A percentile compares a stretch with the other conserved stretches of the same genome.
Conservation (phyloP, 2,888 invertebrate genomes). For the Xanthorhoe spadicearia region DNA sequence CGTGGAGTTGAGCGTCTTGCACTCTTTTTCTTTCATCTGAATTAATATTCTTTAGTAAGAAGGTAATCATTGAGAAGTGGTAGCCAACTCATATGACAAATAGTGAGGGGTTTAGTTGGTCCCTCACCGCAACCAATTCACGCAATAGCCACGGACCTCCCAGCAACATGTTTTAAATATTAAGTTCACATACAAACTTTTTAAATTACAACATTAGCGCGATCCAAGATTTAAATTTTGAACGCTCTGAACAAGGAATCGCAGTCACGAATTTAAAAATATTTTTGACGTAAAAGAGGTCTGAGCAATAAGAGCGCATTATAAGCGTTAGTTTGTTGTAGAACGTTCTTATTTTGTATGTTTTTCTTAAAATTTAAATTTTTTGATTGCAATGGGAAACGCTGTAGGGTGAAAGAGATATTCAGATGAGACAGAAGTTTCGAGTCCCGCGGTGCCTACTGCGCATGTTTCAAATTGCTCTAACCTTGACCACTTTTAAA, state of each 20-base stretch:
- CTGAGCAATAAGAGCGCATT: not conserved
- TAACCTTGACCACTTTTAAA: not conserved
- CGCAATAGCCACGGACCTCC: conserved; percentile 29
- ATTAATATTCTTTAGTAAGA: conserved; percentile 17
- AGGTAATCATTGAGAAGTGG: conserved; percentile 22
- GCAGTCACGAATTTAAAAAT: not conserved
- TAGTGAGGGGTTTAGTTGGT: conserved; percentile 22
- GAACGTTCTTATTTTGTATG: not conserved
- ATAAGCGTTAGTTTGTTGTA: not conserved
- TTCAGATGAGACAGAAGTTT: not conserved
- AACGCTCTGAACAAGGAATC: not conserved
- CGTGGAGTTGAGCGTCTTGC: conserved; percentile 20
- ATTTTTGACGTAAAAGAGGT: not conserved
- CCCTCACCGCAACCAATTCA: conserved; percentile 17
- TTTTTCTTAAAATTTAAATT: not conserved
- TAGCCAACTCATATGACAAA: conserved; percentile 15
- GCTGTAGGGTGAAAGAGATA: conserved; percentile 12
- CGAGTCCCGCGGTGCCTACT: conserved; percentile 2
- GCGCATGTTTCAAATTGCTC: not conserved
- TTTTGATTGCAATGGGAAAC: not conserved
- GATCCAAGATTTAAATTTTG: conserved; percentile 27
- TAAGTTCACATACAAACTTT: not conserved
- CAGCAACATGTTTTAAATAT: not conserved
- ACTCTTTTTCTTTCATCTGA: conserved; percentile 25
- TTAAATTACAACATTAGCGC: conserved; percentile 13